These are phyloP conservation scores for Caenorhabditis latens DNA, from an alignment of 1,140 invertebrate species.

Conservation along the genomic window DNA sequence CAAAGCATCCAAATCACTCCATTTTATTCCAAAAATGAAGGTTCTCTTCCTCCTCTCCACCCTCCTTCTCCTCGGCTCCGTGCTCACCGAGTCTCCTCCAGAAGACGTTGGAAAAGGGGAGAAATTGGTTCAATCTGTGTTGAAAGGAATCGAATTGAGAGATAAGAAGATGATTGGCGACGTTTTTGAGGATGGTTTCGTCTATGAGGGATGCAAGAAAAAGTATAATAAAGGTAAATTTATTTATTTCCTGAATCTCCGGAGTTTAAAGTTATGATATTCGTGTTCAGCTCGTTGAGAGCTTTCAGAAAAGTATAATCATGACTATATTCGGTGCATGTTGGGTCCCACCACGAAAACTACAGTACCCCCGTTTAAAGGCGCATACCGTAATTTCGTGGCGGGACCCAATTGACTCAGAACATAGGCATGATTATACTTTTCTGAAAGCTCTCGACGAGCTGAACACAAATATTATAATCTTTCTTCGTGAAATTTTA, in stretches of 20 bases:
- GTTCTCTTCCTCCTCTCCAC: neutral
- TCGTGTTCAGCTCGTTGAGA: too few relatives aligned
- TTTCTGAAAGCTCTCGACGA: too few relatives aligned
- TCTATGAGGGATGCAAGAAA: slow-evolving; percentile 23
- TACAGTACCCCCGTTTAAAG: too few relatives aligned
- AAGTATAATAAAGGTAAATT: neutral
- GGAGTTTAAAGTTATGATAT: too few relatives aligned
- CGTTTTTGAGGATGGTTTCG: neutral
- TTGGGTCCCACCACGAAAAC: too few relatives aligned
- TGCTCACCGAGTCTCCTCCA: neutral
- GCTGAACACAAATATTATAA: too few relatives aligned
- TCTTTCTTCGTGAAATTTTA: neutral
- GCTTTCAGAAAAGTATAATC: too few relatives aligned
- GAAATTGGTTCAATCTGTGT: slow-evolving; percentile 4
- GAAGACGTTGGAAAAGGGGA: slow-evolving; percentile 30
- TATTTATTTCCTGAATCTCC: neutral
- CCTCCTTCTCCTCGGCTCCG: neutral
- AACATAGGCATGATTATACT: too few relatives aligned
- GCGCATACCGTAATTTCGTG: too few relatives aligned
- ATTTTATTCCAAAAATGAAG: slow-evolving; percentile 9
- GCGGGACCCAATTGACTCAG: too few relatives aligned
- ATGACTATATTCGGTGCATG: too few relatives aligned
- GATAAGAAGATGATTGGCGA: neutral
- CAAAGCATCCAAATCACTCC: too few relatives aligned
- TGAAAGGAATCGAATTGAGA: slow-evolving; percentile 32